Conservation (phyloP, 2,113 vertebrate species). For the Paralichthys olivaceus region DNA sequence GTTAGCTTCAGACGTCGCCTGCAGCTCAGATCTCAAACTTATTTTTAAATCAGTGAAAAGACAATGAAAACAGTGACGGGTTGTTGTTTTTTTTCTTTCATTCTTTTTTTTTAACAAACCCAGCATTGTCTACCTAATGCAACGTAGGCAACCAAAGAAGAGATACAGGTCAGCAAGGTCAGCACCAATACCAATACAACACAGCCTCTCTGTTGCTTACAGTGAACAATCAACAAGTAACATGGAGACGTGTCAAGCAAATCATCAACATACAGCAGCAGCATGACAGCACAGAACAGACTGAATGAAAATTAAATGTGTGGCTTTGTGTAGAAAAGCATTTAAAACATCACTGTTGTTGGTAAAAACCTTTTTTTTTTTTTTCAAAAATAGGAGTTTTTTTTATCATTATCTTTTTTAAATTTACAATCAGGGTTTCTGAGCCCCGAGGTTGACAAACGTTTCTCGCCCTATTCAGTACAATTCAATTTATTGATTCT, state of each 20-base stretch:
- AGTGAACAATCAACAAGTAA: slow-evolving; percentile 37
- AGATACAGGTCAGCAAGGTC: slow-evolving; percentile 40
- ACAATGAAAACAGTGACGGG: slow-evolving; percentile 17
- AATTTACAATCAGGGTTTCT: slow-evolving; percentile 22
- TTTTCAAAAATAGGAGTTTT: slow-evolving; percentile 46
- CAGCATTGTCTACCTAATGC: slow-evolving; percentile 23
- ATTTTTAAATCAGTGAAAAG: slow-evolving; percentile 14
- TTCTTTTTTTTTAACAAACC: slow-evolving; percentile 13
- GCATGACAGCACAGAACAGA: slow-evolving; percentile 12
- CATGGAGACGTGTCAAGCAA: slow-evolving; percentile 19
- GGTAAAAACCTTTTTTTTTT: slow-evolving; percentile 47
- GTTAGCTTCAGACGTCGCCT: slow-evolving; percentile 7
- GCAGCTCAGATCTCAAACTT: background rate
- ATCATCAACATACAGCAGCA: slow-evolving; percentile 34
- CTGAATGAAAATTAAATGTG: slow-evolving; percentile 13
- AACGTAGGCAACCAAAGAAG: slow-evolving; percentile 31
- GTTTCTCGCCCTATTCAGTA: slow-evolving; percentile 12
- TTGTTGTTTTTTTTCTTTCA: slow-evolving; percentile 2
- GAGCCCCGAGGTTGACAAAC: slow-evolving; percentile 1
- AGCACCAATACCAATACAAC: slow-evolving; percentile 50
- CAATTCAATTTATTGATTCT: slow-evolving; percentile 23
- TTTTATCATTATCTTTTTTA: background rate
- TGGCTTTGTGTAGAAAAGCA: slow-evolving; percentile 41
- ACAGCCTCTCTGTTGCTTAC: slow-evolving; percentile 23
- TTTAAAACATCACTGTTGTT: slow-evolving; percentile 36